Evolutionary conservation across 2,113 vertebrate genomes (phyloP).

Genomic region (Hemiscyllium ocellatum): DNA sequence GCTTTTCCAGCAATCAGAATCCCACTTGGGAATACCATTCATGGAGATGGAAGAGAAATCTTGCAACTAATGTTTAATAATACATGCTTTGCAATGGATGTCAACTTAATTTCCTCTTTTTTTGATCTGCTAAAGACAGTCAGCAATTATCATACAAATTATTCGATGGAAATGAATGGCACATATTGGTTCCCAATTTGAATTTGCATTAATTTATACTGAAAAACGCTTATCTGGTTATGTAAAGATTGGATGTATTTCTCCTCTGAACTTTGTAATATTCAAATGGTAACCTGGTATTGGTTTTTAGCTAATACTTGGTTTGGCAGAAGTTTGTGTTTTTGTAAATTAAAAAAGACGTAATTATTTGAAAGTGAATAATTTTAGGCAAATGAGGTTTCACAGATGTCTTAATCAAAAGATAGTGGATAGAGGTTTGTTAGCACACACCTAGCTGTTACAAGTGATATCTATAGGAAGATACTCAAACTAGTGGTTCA

Average conservation of each 20-base stretch:
- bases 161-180: neutral
- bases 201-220: conserved; percentile 36
- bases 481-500: conserved; percentile 31
- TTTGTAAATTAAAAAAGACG: conserved; percentile 33
- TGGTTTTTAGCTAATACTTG: neutral
- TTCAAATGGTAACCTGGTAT: conserved; percentile 4
- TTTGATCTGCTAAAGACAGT: conserved; percentile 3
- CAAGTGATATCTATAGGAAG: conserved; percentile 30
- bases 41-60: conserved; percentile 14
- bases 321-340: conserved; percentile 26
- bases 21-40: neutral
- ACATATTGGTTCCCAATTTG: conserved; percentile 30
- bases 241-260: conserved; percentile 31
- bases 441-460: conserved; percentile 27
- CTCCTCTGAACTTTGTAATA: conserved; percentile 28
- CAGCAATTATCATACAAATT: conserved; percentile 11
- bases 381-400: conserved; percentile 33
- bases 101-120: conserved; percentile 23
- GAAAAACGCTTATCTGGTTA: conserved; percentile 30
- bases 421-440: conserved; percentile 32
- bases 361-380: conserved; percentile 38
- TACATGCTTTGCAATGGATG: conserved; percentile 30
- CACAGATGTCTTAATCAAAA: conserved; percentile 36
- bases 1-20: conserved; percentile 15
- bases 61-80: conserved; percentile 32